phyloP scores from a whole-genome alignment of 2,797 vertebrate species.

The Anguilla obscura region DNA sequence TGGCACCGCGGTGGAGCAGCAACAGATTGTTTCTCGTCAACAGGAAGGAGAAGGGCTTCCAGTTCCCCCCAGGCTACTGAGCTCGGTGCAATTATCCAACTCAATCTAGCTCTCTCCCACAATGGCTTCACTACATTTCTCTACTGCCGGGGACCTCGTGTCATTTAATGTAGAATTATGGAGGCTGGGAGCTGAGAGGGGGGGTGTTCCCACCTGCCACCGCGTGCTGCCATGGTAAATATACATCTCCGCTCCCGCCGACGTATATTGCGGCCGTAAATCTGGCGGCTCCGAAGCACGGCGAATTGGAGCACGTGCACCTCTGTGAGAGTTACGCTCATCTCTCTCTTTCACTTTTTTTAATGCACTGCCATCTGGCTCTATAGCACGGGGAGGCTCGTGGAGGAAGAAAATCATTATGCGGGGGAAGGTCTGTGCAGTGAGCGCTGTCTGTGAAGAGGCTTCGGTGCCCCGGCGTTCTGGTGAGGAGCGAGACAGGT shows the following conservation, averaged over 20 bases:
- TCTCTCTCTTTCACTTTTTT: conserved; percentile 42
- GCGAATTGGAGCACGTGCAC: background rate
- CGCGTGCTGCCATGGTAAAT: conserved; percentile 8
- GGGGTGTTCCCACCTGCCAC: conserved; percentile 4
- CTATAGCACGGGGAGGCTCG: conserved; percentile 43
- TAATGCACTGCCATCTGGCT: conserved; percentile 50
- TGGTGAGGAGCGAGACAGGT: background rate
- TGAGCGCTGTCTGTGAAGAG: background rate
- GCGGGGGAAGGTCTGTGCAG: conserved; percentile 9
- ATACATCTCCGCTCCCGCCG: background rate
- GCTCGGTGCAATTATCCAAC: conserved; percentile 30
- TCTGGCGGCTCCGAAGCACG: background rate
- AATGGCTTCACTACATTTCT: conserved; percentile 5
- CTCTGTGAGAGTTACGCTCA: conserved; percentile 26
- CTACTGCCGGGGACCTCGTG: conserved; percentile 14
- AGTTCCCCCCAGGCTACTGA: background rate
- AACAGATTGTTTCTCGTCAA: conserved; percentile 45
- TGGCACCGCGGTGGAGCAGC: conserved; percentile 29
- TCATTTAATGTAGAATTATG: conserved; percentile 39
- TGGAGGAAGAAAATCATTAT: conserved; percentile 37
- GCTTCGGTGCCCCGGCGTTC: background rate
- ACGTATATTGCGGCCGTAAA: background rate
- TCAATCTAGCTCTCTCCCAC: conserved; percentile 3
- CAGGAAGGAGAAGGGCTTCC: conserved; percentile 1
- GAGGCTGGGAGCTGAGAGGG: background rate